These are phyloP conservation scores for Nyctibius grandis DNA, from an alignment of 2,797 vertebrate genomes.

Conservation along the genomic window DNA sequence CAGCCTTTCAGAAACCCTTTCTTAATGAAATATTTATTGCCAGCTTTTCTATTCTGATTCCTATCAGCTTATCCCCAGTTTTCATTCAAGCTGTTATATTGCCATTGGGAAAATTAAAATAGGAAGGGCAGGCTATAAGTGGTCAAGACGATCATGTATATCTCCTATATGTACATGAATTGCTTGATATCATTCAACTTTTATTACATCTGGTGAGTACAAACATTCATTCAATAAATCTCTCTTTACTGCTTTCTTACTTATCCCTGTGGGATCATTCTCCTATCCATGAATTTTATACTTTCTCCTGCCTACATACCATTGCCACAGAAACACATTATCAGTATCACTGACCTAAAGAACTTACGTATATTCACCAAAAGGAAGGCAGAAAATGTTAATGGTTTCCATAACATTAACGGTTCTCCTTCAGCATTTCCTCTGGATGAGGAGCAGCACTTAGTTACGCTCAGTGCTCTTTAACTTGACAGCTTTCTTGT, in stretches of 20 bases:
- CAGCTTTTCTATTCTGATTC: slow-evolving; percentile 32
- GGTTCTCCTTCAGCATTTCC: neutral
- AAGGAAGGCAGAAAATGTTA: neutral
- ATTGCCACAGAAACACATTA: neutral
- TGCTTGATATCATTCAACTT: neutral
- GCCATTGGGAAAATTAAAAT: slow-evolving; percentile 36
- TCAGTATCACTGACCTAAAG: neutral
- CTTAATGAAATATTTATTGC: slow-evolving; percentile 51
- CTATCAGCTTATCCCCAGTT: slow-evolving; percentile 6
- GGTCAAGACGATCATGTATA: neutral
- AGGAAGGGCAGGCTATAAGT: slow-evolving; percentile 3
- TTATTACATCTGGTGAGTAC: slow-evolving; percentile 32
- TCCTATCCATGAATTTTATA: neutral
- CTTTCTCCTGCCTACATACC: neutral
- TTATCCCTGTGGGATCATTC: neutral
- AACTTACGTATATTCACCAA: neutral
- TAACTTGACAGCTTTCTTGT: neutral
- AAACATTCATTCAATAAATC: slow-evolving; percentile 45
- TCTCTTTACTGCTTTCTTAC: neutral
- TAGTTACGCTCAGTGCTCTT: neutral
- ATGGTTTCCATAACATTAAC: neutral
- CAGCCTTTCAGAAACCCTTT: slow-evolving; percentile 37
- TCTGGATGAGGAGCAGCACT: neutral
- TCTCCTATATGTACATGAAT: slow-evolving; percentile 10
- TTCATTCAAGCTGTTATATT: slow-evolving; percentile 23